Percentiles rank a stretch among this genome's conserved stretches.
Evolutionary conservation across 1,140 invertebrate genomes (phyloP).

Genomic region (Drosophila ficusphila): DNA sequence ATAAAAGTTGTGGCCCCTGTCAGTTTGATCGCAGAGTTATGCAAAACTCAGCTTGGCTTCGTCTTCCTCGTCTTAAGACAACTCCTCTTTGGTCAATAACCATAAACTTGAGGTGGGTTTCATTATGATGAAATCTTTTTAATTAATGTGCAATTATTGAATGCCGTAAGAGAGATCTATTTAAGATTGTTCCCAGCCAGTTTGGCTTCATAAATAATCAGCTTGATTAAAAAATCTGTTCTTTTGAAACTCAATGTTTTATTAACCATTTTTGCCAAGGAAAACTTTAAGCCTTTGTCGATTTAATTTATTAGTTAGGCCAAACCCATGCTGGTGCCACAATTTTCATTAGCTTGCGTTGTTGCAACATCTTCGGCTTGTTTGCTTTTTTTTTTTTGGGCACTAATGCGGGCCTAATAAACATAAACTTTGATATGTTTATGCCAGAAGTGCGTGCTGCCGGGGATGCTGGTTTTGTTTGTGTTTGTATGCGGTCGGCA

Average conservation of each 20-base stretch:
- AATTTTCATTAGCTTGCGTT: slow-evolving; percentile 1
- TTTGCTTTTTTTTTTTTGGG: slow-evolving; percentile 13
- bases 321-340: slow-evolving; percentile 6
- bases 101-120: slow-evolving; percentile 7
- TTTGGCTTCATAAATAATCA: not conserved
- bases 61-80: slow-evolving; percentile 16
- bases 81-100: slow-evolving; percentile 1
- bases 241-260: not conserved
- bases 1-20: slow-evolving; percentile 21
- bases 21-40: slow-evolving; percentile 19
- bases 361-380: slow-evolving; percentile 30
- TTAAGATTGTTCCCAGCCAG: slow-evolving; percentile 7
- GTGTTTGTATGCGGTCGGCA: no score
- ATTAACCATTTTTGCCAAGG: not conserved
- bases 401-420: slow-evolving; percentile 62
- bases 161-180: not conserved
- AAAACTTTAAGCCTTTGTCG: slow-evolving; percentile 3
- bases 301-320: slow-evolving; percentile 18
- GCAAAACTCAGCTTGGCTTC: slow-evolving; percentile 22
- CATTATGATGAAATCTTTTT: slow-evolving; percentile 3
- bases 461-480: slow-evolving; percentile 28
- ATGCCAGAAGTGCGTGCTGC: slow-evolving; percentile 60
- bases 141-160: slow-evolving; percentile 2
- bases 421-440: slow-evolving; percentile 79
- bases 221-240: not conserved